Conservation (phyloP, 2,888 invertebrate species). For the Itoplectis maculator region DNA sequence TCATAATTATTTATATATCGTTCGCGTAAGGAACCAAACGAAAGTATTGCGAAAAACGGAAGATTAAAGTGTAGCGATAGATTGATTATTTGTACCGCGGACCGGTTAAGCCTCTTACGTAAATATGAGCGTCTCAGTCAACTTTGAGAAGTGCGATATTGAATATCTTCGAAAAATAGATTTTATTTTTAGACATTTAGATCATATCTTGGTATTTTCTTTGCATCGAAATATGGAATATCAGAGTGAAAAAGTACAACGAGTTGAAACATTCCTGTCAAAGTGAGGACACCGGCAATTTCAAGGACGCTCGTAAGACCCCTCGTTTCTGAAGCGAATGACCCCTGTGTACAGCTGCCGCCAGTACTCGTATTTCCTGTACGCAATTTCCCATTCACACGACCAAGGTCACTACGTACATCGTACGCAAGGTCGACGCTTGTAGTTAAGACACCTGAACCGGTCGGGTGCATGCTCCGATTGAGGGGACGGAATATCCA, state of each 20-base stretch:
- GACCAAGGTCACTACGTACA: not conserved
- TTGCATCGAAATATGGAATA: not conserved
- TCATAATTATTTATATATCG: not conserved
- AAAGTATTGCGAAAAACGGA: not conserved
- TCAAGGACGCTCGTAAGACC: too few species aligned
- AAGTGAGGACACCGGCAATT: too few species aligned
- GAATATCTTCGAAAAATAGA: too few species aligned
- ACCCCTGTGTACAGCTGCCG: too few species aligned
- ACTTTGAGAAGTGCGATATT: too few species aligned
- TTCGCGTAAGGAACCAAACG: not conserved
- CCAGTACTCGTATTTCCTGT: not conserved
- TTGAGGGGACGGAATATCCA: not conserved
- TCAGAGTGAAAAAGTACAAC: not conserved
- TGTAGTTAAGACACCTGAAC: conserved; percentile 7
- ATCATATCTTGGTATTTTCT: too few species aligned
- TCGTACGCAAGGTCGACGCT: not conserved
- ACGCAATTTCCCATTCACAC: not conserved
- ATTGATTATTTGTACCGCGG: too few species aligned
- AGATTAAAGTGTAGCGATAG: not conserved
- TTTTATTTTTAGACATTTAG: too few species aligned
- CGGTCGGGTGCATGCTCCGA: conserved; percentile 11
- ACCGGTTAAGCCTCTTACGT: too few species aligned
- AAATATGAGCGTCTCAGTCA: too few species aligned
- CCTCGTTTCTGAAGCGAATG: too few species aligned
- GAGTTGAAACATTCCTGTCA: not conserved